phyloP scores from a whole-genome alignment of 2,888 invertebrate genomes.

The Amiota mariae region DNA sequence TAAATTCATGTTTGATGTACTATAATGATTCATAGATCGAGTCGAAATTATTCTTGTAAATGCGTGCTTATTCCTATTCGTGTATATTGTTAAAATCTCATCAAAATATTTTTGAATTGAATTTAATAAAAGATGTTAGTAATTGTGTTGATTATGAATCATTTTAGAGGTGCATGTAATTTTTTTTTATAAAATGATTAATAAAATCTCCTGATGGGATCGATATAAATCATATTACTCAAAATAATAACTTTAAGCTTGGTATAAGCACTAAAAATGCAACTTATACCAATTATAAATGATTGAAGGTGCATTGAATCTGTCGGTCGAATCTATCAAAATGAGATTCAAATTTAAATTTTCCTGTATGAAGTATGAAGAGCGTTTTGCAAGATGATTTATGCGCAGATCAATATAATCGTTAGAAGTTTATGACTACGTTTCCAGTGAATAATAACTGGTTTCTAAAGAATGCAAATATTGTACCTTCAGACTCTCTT shows the following conservation, averaged over 20 bases:
- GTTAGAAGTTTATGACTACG: conserved; percentile 53
- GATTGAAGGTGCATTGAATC: not conserved
- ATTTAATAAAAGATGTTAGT: too few relatives aligned
- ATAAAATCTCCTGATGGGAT: not conserved
- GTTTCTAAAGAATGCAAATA: conserved; percentile 32
- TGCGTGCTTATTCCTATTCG: too few relatives aligned
- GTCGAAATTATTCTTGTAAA: too few relatives aligned
- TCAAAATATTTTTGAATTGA: too few relatives aligned
- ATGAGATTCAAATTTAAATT: conserved; percentile 49
- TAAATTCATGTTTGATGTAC: too few relatives aligned
- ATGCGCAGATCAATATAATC: conserved; percentile 55
- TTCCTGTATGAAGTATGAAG: conserved; percentile 37
- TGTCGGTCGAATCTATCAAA: conserved; percentile 6
- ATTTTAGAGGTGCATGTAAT: not conserved
- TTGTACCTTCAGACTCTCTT: not conserved
- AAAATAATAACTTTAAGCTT: conserved; percentile 5
- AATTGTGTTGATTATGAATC: too few relatives aligned
- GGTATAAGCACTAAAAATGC: conserved; percentile 12
- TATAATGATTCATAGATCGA: too few relatives aligned
- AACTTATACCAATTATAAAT: conserved; percentile 10
- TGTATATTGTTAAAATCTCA: too few relatives aligned
- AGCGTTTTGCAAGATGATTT: conserved; percentile 44
- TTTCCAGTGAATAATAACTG: conserved; percentile 51
- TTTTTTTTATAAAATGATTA: conserved; percentile 1
- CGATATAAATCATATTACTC: conserved; percentile 14